Percentiles rank a stretch among this genome's conserved stretches.
Conservation (phyloP, 2,888 invertebrate genomes). For the Sesia bembeciformis region DNA sequence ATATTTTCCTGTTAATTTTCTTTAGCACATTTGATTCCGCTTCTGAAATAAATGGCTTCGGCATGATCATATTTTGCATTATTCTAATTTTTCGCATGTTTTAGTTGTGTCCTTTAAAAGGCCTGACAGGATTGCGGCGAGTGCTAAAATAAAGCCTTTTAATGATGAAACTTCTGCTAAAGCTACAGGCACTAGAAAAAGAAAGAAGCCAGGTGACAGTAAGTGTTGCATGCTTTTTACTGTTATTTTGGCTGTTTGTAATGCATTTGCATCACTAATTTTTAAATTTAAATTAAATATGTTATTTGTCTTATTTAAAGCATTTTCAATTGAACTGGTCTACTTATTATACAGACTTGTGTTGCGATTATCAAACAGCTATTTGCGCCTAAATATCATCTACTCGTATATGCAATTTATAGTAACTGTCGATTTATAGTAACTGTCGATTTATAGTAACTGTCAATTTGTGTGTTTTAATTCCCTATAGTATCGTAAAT, state of each 20-base stretch:
- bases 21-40: background rate
- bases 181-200: conserved; percentile 73
- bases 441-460: too few relatives aligned
- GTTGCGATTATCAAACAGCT: too few relatives aligned
- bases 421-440: too few relatives aligned
- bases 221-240: conserved; percentile 31
- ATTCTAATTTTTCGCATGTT: conserved; percentile 30
- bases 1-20: conserved; percentile 1
- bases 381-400: too few relatives aligned
- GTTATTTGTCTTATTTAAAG: too few relatives aligned
- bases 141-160: conserved; percentile 36
- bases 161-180: conserved; percentile 33
- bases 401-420: too few relatives aligned
- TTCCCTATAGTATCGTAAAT: too few relatives aligned
- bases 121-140: conserved; percentile 59
- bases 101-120: conserved; percentile 92
- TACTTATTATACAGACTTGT: too few relatives aligned
- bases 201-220: conserved; percentile 82
- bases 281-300: background rate
- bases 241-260: background rate
- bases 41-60: conserved; percentile 1
- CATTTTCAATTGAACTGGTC: too few relatives aligned
- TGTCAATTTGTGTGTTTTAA: too few relatives aligned
- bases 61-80: conserved; percentile 8
- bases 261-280: background rate